Evolutionary conservation across 2,888 invertebrate genomes (phyloP), one percentile per base, ranked within the genome.

Genomic region (Apocheima hispidaria): DNA sequence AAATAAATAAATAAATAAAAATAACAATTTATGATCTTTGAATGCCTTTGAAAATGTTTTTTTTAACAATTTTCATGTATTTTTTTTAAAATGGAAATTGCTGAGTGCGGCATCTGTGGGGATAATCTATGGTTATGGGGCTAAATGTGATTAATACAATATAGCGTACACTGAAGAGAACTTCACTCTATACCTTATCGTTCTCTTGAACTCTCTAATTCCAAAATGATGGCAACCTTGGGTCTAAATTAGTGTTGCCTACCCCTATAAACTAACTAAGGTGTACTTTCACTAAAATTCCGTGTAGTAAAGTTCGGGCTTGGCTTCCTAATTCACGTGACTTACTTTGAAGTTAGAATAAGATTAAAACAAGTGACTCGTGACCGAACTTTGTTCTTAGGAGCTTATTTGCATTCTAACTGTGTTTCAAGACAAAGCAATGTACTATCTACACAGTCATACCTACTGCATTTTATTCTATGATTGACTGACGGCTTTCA

Each of bases 261-360:
- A 55, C 60, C 60, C 38, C 50, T 38, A 60, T 60, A 60, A 55
- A 55, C 54, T 60, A 55, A 41, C 44, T 50, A 40, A 60, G 41
- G 60, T 60, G 60, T 60, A 44, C 49, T 55, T 55, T 50, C 55
- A 51, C 55, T 55, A 55, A 60, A 55, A 60, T 60, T 55, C 60
- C 38, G 38, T 35, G 38, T 49, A 36, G 43, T 60, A 50, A 60
- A 60, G 21, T 60, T 60, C 18, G 49, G 43, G 41, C 54, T 54
- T 51, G 50, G 50, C 60, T 44, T 51, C 55, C 55, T 60, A 55
- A 60, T 60, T 55, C 55, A 51, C 38, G 14, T 14, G 55, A 55
- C 54, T 53, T 60, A 43, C 50, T 44, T 46, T 49, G 20, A 60
- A 54, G 20, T 60, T 60, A 43, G 14, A 54, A 54, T 20, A 54